Evolutionary conservation across 35 echinoderm and acorn worm species (phyloP).

Genomic region (Patiria miniata): DNA sequence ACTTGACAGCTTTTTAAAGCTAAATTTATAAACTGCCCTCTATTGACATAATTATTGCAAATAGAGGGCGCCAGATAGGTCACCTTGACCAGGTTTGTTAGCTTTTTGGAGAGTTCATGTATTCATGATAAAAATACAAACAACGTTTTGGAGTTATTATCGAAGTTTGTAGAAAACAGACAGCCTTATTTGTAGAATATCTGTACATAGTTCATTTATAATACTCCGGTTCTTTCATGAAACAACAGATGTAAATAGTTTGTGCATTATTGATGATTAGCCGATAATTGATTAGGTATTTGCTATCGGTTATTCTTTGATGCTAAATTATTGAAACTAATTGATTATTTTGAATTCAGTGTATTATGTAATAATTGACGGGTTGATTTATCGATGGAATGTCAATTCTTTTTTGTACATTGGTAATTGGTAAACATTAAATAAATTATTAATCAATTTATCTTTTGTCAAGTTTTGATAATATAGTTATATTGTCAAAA

Average conservation of each 20-base stretch:
- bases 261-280: too few relatives aligned
- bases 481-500: background rate
- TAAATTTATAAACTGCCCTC: background rate
- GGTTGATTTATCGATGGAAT: background rate
- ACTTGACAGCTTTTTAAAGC: too few relatives aligned
- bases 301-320: too few relatives aligned
- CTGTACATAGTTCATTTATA: constrained; percentile 19
- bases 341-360: too few relatives aligned
- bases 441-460: background rate
- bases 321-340: too few relatives aligned
- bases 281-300: too few relatives aligned
- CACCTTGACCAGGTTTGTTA: background rate
- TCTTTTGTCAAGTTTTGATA: background rate
- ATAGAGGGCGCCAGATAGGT: background rate
- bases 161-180: constrained; percentile 3
- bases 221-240: constrained; percentile 18
- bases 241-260: background rate
- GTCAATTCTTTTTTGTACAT: background rate
- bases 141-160: background rate
- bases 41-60: background rate
- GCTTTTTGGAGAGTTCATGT: background rate
- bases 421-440: too few relatives aligned
- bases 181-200: constrained; percentile 20
- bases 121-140: background rate
- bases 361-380: too few relatives aligned